A percentile compares a stretch with the other conserved stretches of the same genome.
Evolutionary conservation across 1,140 invertebrate genomes (phyloP).

Genomic region (Listronotus bonariensis): DNA sequence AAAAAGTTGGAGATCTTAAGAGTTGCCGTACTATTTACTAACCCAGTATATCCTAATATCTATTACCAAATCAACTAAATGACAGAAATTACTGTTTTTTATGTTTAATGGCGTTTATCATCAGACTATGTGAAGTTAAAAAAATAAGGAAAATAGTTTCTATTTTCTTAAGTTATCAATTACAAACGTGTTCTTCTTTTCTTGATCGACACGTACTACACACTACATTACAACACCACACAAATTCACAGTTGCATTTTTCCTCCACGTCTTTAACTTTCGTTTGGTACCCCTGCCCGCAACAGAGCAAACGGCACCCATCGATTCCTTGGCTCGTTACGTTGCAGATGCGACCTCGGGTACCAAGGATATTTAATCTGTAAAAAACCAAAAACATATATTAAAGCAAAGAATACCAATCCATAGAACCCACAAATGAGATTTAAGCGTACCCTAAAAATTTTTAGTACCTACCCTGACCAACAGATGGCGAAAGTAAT

Average conservation of each 20-base stretch:
- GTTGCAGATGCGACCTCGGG: conserved; percentile 82
- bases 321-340: conserved; percentile 78
- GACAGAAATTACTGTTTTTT: too few species aligned
- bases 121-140: too few species aligned
- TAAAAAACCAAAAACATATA: conserved; percentile 36
- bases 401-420: too few species aligned
- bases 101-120: too few species aligned
- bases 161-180: conserved; percentile 59
- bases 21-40: too few species aligned
- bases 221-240: conserved; percentile 91
- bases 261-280: conserved; percentile 81
- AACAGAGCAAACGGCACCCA: conserved; percentile 84
- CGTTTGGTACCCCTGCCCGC: conserved; percentile 90
- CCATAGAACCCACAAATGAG: too few species aligned
- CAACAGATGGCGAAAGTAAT: too few species aligned
- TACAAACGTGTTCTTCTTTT: conserved; percentile 84
- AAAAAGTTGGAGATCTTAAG: too few species aligned
- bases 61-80: neutral
- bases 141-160: too few species aligned
- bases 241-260: conserved; percentile 91
- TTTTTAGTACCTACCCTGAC: too few species aligned
- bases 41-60: too few species aligned
- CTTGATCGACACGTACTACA: conserved; percentile 83
- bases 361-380: conserved; percentile 82
- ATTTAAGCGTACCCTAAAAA: too few species aligned